A percentile compares a stretch with the other conserved stretches of the same genome.
Conservation (phyloP, 2,113 vertebrate species). For the Climacteris rufus region DNA sequence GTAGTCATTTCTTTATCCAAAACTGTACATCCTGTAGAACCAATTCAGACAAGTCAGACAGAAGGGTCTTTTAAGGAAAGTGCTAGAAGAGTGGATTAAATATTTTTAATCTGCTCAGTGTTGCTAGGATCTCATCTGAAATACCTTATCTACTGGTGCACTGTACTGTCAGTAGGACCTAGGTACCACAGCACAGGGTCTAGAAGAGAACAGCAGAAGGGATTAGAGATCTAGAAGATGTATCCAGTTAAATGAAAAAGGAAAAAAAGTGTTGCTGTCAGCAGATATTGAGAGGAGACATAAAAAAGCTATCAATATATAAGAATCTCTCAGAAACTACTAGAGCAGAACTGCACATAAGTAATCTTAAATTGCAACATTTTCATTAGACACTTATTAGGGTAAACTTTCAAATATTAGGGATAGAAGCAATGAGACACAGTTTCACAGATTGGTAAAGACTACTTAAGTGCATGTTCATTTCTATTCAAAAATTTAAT, state of each 20-base stretch:
- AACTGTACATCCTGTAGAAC: not conserved
- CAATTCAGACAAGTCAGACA: not conserved
- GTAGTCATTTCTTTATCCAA: not conserved
- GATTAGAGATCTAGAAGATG: rapidly evolving
- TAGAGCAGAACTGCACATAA: not conserved
- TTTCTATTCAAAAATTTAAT: not conserved
- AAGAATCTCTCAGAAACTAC: not conserved
- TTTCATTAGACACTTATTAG: not conserved
- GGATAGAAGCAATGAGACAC: not conserved
- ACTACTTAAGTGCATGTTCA: not conserved
- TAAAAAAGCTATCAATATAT: not conserved
- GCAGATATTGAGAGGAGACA: not conserved
- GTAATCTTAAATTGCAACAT: not conserved
- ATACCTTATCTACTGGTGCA: not conserved
- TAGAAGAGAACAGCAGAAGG: not conserved
- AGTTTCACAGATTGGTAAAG: not conserved
- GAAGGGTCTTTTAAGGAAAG: not conserved
- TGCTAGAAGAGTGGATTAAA: not conserved
- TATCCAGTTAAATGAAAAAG: not conserved
- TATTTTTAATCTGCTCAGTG: not conserved
- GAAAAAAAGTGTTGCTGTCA: not conserved
- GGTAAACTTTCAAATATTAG: not conserved
- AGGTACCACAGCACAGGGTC: not conserved
- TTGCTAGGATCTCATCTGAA: not conserved
- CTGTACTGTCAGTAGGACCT: not conserved